Evolutionary conservation across 2,888 invertebrate species (phyloP).

Genomic region (Cosmopolites sordidus): DNA sequence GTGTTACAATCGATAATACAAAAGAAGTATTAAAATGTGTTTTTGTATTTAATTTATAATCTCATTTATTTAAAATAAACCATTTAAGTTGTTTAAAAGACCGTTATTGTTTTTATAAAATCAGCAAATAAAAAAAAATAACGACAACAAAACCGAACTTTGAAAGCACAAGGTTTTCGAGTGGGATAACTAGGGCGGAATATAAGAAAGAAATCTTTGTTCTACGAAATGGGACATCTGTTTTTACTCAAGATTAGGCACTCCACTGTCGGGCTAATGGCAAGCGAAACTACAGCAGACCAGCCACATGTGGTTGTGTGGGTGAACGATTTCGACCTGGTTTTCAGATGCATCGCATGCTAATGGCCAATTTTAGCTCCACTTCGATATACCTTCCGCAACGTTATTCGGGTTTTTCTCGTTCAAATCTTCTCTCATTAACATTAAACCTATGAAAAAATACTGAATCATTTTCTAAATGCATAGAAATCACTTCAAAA

Average conservation of each 20-base stretch:
- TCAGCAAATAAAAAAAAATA: no score
- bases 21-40: no score
- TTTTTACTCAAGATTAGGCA: conserved; percentile 39
- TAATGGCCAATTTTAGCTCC: conserved; percentile 9
- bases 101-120: no score
- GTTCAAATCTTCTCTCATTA: no score
- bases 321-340: conserved; percentile 26
- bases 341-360: conserved; percentile 17
- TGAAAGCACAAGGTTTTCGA: conserved; percentile 17
- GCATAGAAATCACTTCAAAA: no score
- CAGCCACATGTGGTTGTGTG: conserved; percentile 34
- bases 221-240: conserved; percentile 36
- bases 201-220: conserved; percentile 37
- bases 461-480: no score
- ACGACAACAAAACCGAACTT: no score
- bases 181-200: conserved; percentile 27
- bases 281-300: conserved; percentile 29
- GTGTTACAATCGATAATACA: no score
- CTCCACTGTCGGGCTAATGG: conserved; percentile 36
- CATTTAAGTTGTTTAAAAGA: no score
- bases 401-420: neutral
- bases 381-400: neutral
- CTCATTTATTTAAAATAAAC: no score
- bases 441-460: no score
- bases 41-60: no score